These are phyloP conservation scores for Cromileptes altivelis DNA, from an alignment of 2,113 vertebrate species.

Conservation along the genomic window DNA sequence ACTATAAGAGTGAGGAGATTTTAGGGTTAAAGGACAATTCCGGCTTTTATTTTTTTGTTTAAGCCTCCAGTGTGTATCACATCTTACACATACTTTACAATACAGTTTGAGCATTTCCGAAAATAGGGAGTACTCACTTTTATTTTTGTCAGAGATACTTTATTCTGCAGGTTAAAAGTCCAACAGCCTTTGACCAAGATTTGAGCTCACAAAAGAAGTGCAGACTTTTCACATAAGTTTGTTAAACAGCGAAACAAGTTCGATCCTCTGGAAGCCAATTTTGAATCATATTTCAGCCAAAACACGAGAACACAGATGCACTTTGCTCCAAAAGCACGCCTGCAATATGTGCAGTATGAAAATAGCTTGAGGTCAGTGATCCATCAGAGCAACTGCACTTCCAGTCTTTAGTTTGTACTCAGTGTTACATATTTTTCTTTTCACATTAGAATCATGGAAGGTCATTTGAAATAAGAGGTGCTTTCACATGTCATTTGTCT, in stretches of 20 bases:
- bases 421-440: background rate
- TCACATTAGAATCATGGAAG: background rate
- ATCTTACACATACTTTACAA: background rate
- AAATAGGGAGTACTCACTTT: background rate
- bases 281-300: background rate
- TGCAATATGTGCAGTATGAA: background rate
- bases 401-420: background rate
- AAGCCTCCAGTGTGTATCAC: background rate
- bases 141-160: background rate
- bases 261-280: background rate
- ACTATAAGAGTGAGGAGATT: slow-evolving; percentile 31
- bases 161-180: background rate
- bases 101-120: background rate
- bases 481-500: background rate
- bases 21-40: slow-evolving; percentile 42
- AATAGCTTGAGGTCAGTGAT: background rate
- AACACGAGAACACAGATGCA: background rate
- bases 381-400: background rate
- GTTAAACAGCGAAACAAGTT: background rate
- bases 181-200: background rate
- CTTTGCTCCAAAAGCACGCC: background rate
- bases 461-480: background rate
- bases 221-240: background rate
- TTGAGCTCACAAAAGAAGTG: background rate
- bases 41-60: slow-evolving; percentile 26